Base-by-base conservation (phyloP, 23 tunicate species). In the Trididemnum miniatum region DNA sequence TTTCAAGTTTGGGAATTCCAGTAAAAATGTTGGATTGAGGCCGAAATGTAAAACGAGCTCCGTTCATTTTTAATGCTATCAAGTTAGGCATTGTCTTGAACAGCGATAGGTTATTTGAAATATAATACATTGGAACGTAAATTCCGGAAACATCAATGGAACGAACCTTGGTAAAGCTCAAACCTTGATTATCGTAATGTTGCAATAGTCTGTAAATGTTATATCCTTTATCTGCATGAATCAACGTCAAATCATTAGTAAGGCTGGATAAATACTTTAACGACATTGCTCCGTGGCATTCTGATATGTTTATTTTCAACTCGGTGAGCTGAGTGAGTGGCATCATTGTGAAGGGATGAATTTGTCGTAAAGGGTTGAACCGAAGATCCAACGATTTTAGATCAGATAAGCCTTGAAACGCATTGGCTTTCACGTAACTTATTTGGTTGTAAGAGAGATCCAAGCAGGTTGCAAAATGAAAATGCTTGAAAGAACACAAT, bases 401-500 rank as follows among this genome's bases (percentile, higher is more conserved):
- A 81, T 39, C 20, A 1, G 36, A 25, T 23, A 64, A 38, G 3
- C 2, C 15, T 31, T 65, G 57, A 25, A 81, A 81, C 4, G 85
- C 31, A 20, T 32, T 38, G 1, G 26, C 39, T 12, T 1, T 1
- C 28, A 81, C 39, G 60, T 65, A 81, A 27, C 65, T 66, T 15
- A 81, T 81, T 0, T 9, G 65, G 35, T 81, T 81, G 63, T 65
- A 66, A 35, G 85, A 67, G 3, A 67, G 38, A 67, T 67, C 75
- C 38, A 67, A n/a, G 7, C 5, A 4, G 38, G 75, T 33, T 5
- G 75, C 38, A 31, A 31, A 31, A 9, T 9, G 15, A 7, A 67
- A 67, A 24, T 67, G 32, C 32, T 67, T 67, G 38, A 67, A 32
- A 3, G 22, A 12, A 33, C 2, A 33, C 2, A 7, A 31, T 31